These are phyloP conservation scores for Vulpes ferrilata DNA, from an alignment of 2,113 vertebrate species.

Conservation along the genomic window DNA sequence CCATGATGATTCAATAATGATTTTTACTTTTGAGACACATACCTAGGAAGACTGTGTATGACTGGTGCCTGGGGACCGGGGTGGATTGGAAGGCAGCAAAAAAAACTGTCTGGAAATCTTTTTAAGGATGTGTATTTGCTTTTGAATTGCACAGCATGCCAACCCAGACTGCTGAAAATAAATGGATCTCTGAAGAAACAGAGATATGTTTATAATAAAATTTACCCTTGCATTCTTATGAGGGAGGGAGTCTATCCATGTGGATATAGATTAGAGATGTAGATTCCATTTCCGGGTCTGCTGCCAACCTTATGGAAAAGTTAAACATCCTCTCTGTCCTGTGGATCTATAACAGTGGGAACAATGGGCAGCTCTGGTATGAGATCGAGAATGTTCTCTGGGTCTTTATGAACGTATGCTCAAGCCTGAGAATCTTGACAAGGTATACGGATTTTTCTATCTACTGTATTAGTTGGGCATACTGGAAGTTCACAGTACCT, in stretches of 20 bases:
- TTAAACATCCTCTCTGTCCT: background rate
- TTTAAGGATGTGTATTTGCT: slow-evolving; percentile 55
- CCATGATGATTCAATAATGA: background rate
- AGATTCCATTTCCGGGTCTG: slow-evolving; percentile 25
- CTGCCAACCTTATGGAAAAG: background rate
- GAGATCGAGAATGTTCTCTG: background rate
- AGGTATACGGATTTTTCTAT: background rate
- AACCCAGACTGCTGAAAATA: slow-evolving; percentile 64
- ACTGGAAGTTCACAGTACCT: background rate
- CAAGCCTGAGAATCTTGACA: background rate
- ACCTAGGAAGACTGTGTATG: background rate
- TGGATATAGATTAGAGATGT: background rate
- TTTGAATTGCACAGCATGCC: slow-evolving; percentile 63
- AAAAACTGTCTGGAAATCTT: slow-evolving; percentile 46
- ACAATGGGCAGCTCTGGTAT: background rate
- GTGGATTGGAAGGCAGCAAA: background rate
- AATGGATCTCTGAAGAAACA: slow-evolving; percentile 30
- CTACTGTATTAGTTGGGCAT: background rate
- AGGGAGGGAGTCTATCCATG: background rate
- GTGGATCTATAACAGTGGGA: background rate
- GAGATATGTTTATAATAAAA: slow-evolving; percentile 50
- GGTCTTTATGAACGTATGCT: background rate
- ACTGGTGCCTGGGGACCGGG: background rate
- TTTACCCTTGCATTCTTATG: background rate
- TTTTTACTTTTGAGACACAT: background rate